Percentiles rank a stretch among this genome's conserved stretches.
Evolutionary conservation across 2,888 invertebrate species (phyloP).

Genomic region (Euzetes globulus): DNA sequence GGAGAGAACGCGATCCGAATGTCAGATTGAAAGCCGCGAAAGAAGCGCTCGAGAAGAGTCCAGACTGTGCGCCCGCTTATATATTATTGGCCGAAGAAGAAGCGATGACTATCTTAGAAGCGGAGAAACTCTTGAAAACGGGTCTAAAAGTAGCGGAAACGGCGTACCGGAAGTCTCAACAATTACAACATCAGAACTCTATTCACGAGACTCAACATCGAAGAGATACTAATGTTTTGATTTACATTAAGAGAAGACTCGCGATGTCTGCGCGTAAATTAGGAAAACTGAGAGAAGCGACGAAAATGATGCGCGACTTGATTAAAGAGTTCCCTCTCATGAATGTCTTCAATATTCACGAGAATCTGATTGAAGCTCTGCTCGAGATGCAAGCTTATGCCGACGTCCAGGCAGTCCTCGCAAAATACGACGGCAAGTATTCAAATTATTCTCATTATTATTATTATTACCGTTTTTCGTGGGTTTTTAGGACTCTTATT

Average conservation of each 20-base stretch:
- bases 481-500: too few relatives aligned
- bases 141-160: conserved; percentile 75
- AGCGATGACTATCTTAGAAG: conserved; percentile 80
- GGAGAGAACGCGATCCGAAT: conserved; percentile 87
- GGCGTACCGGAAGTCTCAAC: conserved; percentile 70
- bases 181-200: conserved; percentile 66
- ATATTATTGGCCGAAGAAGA: conserved; percentile 94
- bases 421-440: conserved; percentile 80
- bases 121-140: conserved; percentile 71
- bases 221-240: conserved; percentile 81
- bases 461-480: too few relatives aligned
- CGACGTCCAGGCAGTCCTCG: conserved; percentile 85
- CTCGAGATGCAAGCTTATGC: conserved; percentile 93
- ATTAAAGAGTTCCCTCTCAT: conserved; percentile 94
- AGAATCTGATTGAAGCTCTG: conserved; percentile 89
- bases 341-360: conserved; percentile 85
- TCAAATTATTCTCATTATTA: too few relatives aligned
- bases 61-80: conserved; percentile 89
- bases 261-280: conserved; percentile 97
- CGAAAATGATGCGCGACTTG: conserved; percentile 89
- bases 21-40: conserved; percentile 85
- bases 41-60: conserved; percentile 72
- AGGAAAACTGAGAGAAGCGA: conserved; percentile 86
- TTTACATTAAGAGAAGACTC: conserved; percentile 82
- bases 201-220: conserved; percentile 66